Evolutionary conservation across 2,888 invertebrate species (phyloP).

Genomic region (Zeuzera pyrina): DNA sequence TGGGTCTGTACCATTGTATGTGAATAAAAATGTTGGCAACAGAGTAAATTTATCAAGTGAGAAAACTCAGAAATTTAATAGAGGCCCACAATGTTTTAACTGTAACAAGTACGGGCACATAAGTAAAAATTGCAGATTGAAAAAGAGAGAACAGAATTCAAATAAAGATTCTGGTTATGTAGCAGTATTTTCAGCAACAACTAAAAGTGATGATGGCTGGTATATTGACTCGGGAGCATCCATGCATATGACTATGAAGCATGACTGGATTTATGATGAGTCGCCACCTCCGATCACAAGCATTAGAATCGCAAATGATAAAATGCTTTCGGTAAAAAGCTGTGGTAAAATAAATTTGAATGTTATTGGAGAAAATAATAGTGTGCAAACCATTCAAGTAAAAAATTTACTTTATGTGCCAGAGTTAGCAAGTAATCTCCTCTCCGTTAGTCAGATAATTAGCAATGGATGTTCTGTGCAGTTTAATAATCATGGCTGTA

Average conservation of each 20-base stretch:
- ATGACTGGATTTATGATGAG: too few relatives aligned
- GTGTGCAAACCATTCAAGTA: conserved; percentile 10
- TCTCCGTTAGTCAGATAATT: conserved; percentile 17
- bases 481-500: conserved; percentile 12
- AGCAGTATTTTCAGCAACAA: conserved; percentile 1
- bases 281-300: conserved; percentile 5
- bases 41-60: too few relatives aligned
- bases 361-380: conserved; percentile 1
- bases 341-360: conserved; percentile 15
- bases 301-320: conserved; percentile 12
- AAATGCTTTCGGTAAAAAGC: conserved; percentile 11
- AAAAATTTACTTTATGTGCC: conserved; percentile 17
- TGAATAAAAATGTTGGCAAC: too few relatives aligned
- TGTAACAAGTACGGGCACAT: conserved; percentile 13
- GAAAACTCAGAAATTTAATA: too few relatives aligned
- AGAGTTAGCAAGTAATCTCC: conserved; percentile 12
- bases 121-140: conserved; percentile 8
- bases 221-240: conserved; percentile 23
- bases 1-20: conserved; percentile 8
- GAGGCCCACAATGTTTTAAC: too few relatives aligned
- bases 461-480: conserved; percentile 14
- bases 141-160: conserved; percentile 1
- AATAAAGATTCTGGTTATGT: conserved; percentile 5
- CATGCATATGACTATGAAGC: too few relatives aligned
- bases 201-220: conserved; percentile 17